Evolutionary conservation across 2,797 vertebrate species (phyloP), one percentile per base, ranked within the genome.

Genomic region (Propithecus perrieri): DNA sequence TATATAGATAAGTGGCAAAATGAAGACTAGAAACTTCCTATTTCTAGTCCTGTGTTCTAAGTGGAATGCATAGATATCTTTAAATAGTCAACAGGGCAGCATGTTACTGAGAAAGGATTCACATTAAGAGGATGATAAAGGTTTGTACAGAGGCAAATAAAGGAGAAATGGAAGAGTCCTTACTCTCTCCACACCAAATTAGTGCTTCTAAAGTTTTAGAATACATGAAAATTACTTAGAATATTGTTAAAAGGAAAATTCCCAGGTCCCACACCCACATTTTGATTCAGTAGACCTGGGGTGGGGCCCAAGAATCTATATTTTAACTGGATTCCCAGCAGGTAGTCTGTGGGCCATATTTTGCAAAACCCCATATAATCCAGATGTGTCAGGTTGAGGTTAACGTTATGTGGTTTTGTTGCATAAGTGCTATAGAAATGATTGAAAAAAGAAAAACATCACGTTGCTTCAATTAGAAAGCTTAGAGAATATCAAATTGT

Each of bases 401-500:
- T 89, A 89, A 92, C 17, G 74, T 10, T 33, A 76, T 91, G 63
- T 89, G 17, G n/a, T 61, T 46, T 97, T 93, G 35, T 76, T 86
- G 43, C 53, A 91, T 90, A 91, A 30, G 26, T 95, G 13, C 38
- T 78, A 93, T 53, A 74, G 89, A 94, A 90, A 92, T 86, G 55
- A 90, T 86, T 97, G 94, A 76, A 80, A 96, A 53, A 85, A 69
- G 50, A 91, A 94, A 96, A 96, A 63, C 20, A 75, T 94, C 55
- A 30, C 22, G 48, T 81, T 92, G 59, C 30, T 95, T 89, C 24
- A 67, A 74, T 89, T 94, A 87, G 74, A 97, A 97, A 86, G 26
- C 80, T 85, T 94, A 38, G 15, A 61, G 38, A 88, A 96, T 92
- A 96, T 90, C 5, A 0, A 85, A 92, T 91, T 96, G 89, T 85